Percentiles rank a stretch among this genome's conserved stretches.
Evolutionary conservation across 2,113 vertebrate genomes (phyloP).

Genomic region (Dendropsophus ebraccatus): DNA sequence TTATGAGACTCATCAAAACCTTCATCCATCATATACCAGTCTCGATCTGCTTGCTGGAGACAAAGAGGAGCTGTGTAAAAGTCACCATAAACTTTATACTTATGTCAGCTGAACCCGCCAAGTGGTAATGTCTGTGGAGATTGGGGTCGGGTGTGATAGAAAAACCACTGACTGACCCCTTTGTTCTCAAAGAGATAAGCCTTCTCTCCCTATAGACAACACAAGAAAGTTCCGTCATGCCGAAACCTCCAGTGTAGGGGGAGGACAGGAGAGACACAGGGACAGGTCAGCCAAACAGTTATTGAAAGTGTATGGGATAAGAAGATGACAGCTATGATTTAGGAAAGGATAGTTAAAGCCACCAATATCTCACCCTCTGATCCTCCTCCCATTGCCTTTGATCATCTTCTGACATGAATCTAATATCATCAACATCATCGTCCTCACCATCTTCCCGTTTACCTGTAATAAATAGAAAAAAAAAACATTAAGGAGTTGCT

Average conservation of each 20-base stretch:
- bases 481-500: not conserved
- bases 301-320: too few relatives aligned
- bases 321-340: not conserved
- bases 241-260: too few relatives aligned
- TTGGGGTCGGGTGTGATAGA: too few relatives aligned
- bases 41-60: conserved; percentile 92
- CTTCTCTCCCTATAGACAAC: too few relatives aligned
- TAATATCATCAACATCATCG: conserved; percentile 83
- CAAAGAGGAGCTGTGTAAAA: not conserved
- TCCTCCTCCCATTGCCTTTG: conserved; percentile 95
- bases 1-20: conserved; percentile 97
- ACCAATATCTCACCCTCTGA: conserved; percentile 80
- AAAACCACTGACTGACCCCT: too few relatives aligned
- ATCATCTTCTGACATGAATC: conserved; percentile 89
- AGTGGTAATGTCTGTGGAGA: too few relatives aligned
- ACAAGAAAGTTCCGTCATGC: too few relatives aligned
- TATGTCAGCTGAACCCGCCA: too few relatives aligned
- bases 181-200: too few relatives aligned
- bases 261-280: too few relatives aligned
- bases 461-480: conserved; percentile 66
- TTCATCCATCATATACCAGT: conserved; percentile 99
- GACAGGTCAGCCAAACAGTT: too few relatives aligned
- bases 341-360: not conserved
- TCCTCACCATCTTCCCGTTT: conserved; percentile 79
- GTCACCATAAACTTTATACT: too few relatives aligned